Evolutionary conservation across 2,113 vertebrate genomes (phyloP), one percentile per base, ranked within the genome.

Genomic region (Plecotus auritus): DNA sequence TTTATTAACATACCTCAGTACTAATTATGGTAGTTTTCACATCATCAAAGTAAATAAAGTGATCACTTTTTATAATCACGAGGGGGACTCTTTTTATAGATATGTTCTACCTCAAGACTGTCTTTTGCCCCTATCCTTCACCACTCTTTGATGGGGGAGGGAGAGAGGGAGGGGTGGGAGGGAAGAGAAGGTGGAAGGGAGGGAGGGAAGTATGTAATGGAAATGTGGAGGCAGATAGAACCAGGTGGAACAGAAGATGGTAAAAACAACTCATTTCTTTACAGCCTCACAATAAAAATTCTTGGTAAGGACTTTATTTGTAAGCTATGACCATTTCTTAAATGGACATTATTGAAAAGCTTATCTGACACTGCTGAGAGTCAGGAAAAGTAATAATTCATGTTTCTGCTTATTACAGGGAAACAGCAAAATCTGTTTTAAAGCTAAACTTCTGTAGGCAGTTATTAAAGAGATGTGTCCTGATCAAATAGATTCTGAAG

Each of bases 401-500:
- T 37, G 7, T 66, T 84, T 76, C 82, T 93, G 45, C 10, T 51
- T n/a, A 30, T 47, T 94, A 85, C 4, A 91, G 47, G 61, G 66
- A 85, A 95, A 82, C 23, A 82, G 23, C 14, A 93, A 54, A 88
- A 74, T 51, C 11, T 73, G 61, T 72, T 61, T 88, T 85, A 76
- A 93, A 59, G 77, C 35, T 69, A 76, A 87, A 94, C 45, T 95
- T 94, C 72, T 88, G 20, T 56, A 45, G 23, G 76, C 54, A 69
- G 28, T 40, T 76, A 54, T 76, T 95, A 85, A 87, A 84, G 64
- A 94, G n/a, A 54, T 76, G 9, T 37, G 40, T 80, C n/a, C 45
- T 91, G 67, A 87, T 42, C 35, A 86, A 82, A 82, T 45, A 51
- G 47, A 51, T 59, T 89, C 76, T 93, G 35, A 73, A 67, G n/a